Base-by-base conservation (phyloP, 2,797 vertebrate genomes). In the Pyrocephalus nanus region DNA sequence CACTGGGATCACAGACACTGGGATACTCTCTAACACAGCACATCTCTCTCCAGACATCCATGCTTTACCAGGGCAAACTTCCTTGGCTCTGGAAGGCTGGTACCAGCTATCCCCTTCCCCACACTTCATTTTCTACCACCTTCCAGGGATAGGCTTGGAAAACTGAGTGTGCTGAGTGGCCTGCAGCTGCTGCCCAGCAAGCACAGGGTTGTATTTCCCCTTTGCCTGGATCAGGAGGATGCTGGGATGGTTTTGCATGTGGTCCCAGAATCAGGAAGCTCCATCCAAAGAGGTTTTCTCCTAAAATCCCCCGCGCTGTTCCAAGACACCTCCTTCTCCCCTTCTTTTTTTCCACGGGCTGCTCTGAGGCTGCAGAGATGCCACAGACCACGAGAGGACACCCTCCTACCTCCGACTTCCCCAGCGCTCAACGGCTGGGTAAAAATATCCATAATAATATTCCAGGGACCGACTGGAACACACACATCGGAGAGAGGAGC, bases 351-450 rank as follows among this genome's bases (percentile, higher is more conserved):
- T 2, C 8, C 16, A 3, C 30, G 9, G 40, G 32, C 43, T 1
- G 10, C 47, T 57, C 30, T 2, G 42, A 80, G n/a, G 70, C 66
- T 94, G 96, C 95, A 97, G 40, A 88, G 48, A 86, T 71, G 51
- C n/a, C 43, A 47, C 54, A 84, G 70, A 91, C 96, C 97, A 97
- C 97, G 57, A 97, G 98, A 98, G 97, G 97, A 97, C 97, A 97
- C 94, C 93, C 95, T 88, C 48, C 95, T 87, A 97, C 97, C 96
- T 98, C 92, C 80, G 53, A 98, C 95, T 71, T 89, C 23, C 54
- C 73, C 64, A 22, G 36, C 22, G 7, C 84, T 3, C 20, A 36
- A 11, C 61, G 58, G 62, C 81, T 30, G 71, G 55, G 23, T 8
- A 87, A 81, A 96, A 96, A 95, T 70, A 80, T 91, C 90, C 87